Evolutionary conservation across 2,888 invertebrate genomes (phyloP).

Genomic region (Sesia apiformis): DNA sequence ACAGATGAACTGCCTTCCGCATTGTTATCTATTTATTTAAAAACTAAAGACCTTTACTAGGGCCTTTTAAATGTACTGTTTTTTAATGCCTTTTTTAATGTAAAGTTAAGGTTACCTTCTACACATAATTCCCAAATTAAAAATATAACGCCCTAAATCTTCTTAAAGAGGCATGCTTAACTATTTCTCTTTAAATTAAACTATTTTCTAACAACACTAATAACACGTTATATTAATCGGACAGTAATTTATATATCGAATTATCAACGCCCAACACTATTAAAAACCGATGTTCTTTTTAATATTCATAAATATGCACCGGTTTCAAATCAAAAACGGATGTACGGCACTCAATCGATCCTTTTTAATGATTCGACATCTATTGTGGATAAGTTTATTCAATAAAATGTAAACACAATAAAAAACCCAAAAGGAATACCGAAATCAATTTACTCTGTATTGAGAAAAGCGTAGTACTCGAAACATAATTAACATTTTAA

Average conservation of each 20-base stretch:
- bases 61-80: too few species aligned
- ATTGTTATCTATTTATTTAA: too few species aligned
- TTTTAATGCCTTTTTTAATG: too few species aligned
- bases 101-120: too few species aligned
- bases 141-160: not conserved
- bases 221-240: slow-evolving; percentile 54
- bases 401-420: not conserved
- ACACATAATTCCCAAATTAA: not conserved
- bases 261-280: slow-evolving; percentile 51
- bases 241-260: slow-evolving; percentile 57
- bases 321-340: slow-evolving; percentile 33
- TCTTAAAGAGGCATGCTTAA: not conserved
- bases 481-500: slow-evolving; percentile 8
- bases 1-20: too few species aligned
- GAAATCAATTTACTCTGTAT: not conserved
- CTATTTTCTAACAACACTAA: slow-evolving; percentile 40
- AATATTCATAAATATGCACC: slow-evolving; percentile 27
- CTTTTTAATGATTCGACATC: slow-evolving; percentile 42
- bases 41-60: too few species aligned
- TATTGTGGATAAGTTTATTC: slow-evolving; percentile 26
- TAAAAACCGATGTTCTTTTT: slow-evolving; percentile 44
- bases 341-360: slow-evolving; percentile 53
- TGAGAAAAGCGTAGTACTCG: not conserved
- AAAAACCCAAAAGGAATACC: not conserved
- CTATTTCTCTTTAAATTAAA: slow-evolving; percentile 29